Percentiles rank a stretch among this genome's conserved stretches.
Conservation (phyloP, 2,113 vertebrate genomes). For the Paradisaea rubra region DNA sequence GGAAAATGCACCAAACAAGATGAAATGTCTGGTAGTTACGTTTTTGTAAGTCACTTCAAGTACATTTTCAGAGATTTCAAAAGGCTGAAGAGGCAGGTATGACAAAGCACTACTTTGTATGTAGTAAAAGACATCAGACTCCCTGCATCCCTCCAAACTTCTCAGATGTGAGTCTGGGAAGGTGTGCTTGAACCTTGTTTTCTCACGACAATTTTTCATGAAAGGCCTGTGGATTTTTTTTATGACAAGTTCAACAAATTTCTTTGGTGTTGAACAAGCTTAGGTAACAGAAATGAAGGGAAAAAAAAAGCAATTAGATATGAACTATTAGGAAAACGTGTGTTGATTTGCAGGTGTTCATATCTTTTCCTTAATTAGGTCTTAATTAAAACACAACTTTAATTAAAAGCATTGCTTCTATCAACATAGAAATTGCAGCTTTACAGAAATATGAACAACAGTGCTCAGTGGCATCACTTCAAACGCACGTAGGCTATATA, state of each 20-base stretch:
- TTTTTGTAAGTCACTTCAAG: neutral
- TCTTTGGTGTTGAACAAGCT: neutral
- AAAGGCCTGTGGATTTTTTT: neutral
- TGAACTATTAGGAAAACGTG: neutral
- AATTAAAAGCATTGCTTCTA: neutral
- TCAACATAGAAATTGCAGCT: neutral
- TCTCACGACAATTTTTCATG: neutral
- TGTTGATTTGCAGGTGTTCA: neutral
- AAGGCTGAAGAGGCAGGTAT: neutral
- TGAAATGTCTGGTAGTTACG: neutral
- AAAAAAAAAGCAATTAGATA: neutral
- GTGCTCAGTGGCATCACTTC: neutral
- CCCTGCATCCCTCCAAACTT: neutral
- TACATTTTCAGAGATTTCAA: neutral
- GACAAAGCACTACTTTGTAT: neutral
- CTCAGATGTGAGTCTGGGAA: neutral
- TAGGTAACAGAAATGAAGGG: neutral
- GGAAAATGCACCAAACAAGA: neutral
- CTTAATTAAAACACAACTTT: neutral
- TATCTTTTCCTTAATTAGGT: neutral
- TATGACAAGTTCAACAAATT: neutral
- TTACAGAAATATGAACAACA: neutral
- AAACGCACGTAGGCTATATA: neutral
- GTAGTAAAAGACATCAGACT: neutral
- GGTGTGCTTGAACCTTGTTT: neutral